phyloP scores from a whole-genome alignment of 1,140 invertebrate genomes.

The Hydropsyche tenuis region DNA sequence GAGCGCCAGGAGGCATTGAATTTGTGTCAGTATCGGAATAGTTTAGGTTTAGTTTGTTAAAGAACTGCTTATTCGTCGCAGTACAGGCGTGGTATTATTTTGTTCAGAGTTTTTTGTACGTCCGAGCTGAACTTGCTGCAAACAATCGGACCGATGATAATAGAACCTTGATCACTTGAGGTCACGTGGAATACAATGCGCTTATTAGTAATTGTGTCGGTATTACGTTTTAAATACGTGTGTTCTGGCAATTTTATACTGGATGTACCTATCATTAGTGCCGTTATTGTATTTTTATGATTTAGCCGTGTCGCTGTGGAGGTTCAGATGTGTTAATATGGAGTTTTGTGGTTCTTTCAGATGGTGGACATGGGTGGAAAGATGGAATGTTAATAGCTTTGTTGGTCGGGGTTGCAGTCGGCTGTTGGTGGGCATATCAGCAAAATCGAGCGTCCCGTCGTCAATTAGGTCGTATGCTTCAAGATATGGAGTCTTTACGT shows the following conservation, averaged over 20 bases:
- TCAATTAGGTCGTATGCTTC: constrained; percentile 87
- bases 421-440: constrained; percentile 89
- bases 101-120: background rate
- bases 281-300: too few relatives aligned
- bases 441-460: constrained; percentile 86
- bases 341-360: constrained; percentile 25
- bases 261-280: too few relatives aligned
- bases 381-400: constrained; percentile 85
- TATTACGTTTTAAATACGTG: background rate
- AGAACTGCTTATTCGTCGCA: too few relatives aligned
- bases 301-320: too few relatives aligned
- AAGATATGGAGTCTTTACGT: constrained; percentile 91
- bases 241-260: too few relatives aligned
- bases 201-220: constrained; percentile 9
- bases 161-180: constrained; percentile 19
- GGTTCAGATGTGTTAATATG: background rate
- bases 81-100: background rate
- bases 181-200: constrained; percentile 10
- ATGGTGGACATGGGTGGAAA: constrained; percentile 76
- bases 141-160: constrained; percentile 12
- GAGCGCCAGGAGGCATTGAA: background rate
- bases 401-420: constrained; percentile 81
- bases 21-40: background rate
- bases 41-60: too few relatives aligned
- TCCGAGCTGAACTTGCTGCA: background rate